A percentile compares a stretch with the other conserved stretches of the same genome.
phyloP scores from a whole-genome alignment of 2,113 vertebrate species.

The Sprattus sprattus region DNA sequence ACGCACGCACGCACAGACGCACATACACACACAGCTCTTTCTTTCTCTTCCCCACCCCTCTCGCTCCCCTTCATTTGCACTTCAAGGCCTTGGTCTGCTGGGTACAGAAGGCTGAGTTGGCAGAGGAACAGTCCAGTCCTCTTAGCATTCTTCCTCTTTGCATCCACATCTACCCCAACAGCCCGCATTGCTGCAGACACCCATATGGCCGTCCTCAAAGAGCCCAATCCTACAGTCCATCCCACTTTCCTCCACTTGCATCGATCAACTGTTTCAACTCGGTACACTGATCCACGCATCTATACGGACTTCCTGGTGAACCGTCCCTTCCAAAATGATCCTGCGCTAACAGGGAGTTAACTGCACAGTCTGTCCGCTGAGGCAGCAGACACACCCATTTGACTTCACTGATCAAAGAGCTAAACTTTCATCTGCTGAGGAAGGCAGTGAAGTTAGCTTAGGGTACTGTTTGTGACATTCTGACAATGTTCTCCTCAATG shows the following conservation, averaged over 20 bases:
- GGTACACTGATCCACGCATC: neutral
- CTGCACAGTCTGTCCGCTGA: neutral
- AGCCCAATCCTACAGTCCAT: constrained; percentile 37
- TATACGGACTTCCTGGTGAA: neutral
- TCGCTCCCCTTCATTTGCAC: constrained; percentile 59
- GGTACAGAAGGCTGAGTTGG: constrained; percentile 25
- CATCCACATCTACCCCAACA: neutral
- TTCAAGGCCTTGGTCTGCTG: constrained; percentile 59
- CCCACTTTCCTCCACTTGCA: constrained; percentile 37
- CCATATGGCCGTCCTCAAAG: neutral
- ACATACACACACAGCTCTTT: neutral
- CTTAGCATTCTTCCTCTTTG: neutral
- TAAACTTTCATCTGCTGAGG: neutral
- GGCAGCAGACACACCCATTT: neutral
- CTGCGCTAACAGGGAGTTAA: neutral
- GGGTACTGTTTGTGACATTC: neutral
- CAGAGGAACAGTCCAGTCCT: constrained; percentile 39
- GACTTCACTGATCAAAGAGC: neutral
- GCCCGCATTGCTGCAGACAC: neutral
- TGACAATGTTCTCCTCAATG: neutral
- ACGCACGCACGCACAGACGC: neutral
- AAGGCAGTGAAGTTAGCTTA: neutral
- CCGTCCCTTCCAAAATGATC: neutral
- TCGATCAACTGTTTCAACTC: neutral
- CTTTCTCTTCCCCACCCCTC: neutral